These are phyloP conservation scores for Crocallis elinguaria DNA, from an alignment of 2,888 invertebrate genomes.

Conservation along the genomic window DNA sequence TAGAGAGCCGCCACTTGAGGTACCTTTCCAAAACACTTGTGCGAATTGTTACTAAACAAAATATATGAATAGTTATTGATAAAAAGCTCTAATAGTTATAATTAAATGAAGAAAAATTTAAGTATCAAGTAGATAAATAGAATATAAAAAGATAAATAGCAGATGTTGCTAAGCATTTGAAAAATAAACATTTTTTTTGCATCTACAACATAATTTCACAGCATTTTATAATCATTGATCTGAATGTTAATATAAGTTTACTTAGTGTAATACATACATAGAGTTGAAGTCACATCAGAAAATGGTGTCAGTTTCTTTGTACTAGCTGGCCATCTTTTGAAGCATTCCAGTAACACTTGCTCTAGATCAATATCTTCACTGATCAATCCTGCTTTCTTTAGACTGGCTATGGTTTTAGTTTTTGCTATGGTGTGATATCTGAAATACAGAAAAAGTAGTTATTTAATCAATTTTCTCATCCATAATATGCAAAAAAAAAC, in stretches of 20 bases:
- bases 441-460: slow-evolving; percentile 39
- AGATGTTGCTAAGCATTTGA: no score
- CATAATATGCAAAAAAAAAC: no score
- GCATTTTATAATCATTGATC: no score
- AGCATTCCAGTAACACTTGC: slow-evolving; percentile 55
- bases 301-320: slow-evolving; percentile 51
- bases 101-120: no score
- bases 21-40: slow-evolving; percentile 69
- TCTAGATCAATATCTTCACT: slow-evolving; percentile 58
- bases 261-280: slow-evolving; percentile 59
- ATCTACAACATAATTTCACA: no score
- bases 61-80: background rate
- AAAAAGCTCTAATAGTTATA: no score
- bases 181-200: no score
- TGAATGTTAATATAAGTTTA: no score
- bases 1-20: slow-evolving; percentile 64
- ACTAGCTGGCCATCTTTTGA: slow-evolving; percentile 65
- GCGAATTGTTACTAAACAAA: slow-evolving; percentile 63
- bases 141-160: no score
- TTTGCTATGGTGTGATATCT: slow-evolving; percentile 76
- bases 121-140: no score
- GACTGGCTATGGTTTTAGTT: slow-evolving; percentile 59
- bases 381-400: slow-evolving; percentile 67
- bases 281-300: slow-evolving; percentile 57
- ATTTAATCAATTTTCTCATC: no score